phyloP scores from a whole-genome alignment of 2,113 vertebrate species.

The Podarcis cretensis region DNA sequence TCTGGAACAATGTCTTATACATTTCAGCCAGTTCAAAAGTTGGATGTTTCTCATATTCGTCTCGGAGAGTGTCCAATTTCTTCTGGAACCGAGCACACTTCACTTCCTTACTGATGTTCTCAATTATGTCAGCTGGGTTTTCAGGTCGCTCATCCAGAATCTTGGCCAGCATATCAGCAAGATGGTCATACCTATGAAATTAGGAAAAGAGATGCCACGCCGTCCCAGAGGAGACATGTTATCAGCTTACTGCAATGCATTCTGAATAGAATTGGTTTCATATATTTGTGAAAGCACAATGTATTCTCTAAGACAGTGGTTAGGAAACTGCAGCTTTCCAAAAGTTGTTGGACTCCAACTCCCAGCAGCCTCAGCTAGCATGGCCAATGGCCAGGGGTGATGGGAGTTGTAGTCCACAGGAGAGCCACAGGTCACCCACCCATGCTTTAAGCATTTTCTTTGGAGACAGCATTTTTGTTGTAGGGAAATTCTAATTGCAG shows the following conservation, averaged over 20 bases:
- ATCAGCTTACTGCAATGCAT: neutral
- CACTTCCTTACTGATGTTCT: conserved; percentile 87
- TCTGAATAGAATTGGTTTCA: conserved; percentile 20
- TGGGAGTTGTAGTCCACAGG: neutral
- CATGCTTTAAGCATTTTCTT: neutral
- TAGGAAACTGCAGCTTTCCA: too few relatives aligned
- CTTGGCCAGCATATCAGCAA: conserved; percentile 83
- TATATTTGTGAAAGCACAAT: neutral
- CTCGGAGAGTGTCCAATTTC: conserved; percentile 80
- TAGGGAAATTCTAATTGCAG: neutral
- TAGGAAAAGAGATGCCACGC: neutral
- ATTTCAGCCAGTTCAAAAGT: conserved; percentile 81
- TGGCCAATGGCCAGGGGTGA: neutral
- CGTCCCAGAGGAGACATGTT: conserved; percentile 27
- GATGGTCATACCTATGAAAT: conserved; percentile 88
- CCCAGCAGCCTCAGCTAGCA: too few relatives aligned
- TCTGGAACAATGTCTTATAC: conserved; percentile 81
- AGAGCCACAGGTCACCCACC: too few relatives aligned
- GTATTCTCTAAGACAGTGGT: neutral
- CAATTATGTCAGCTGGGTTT: conserved; percentile 87
- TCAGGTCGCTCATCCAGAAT: conserved; percentile 87
- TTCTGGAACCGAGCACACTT: conserved; percentile 79
- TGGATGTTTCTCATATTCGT: conserved; percentile 70
- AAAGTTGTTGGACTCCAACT: too few relatives aligned
- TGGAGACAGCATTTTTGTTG: neutral